Base-by-base conservation (phyloP, 2,113 vertebrate genomes). In the Cyprinodon variegatus region DNA sequence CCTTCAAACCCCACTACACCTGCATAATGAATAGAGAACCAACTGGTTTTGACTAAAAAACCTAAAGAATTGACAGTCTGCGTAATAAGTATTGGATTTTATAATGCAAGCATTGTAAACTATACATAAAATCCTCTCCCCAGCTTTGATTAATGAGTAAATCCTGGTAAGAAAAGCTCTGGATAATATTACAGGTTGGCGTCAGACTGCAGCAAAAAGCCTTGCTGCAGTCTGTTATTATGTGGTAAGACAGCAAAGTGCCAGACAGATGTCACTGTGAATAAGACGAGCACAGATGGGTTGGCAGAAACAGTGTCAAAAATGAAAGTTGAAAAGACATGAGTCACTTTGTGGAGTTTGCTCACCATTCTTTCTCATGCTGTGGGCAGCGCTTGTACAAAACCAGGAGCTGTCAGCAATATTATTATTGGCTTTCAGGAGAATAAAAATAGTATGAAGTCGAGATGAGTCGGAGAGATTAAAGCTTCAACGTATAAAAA, bases 251-350 rank as follows among this genome's bases (percentile, higher is more conserved):
- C 77, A 85, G 65, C 14, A 61, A 77, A 75, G 66, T 74, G 74
- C 73, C 83, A 88, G 86, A 84, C 86, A 84, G 81, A 89, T 84
- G 86, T 86, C 85, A 82, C 70, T 74, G 74, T 61, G 60, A 83
- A 70, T 77, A 85, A 88, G 83, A 86, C 74, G 22, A 40, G 39
- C 65, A 37, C 2, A 72, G 77, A 76, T 83, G 81, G 89, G 78
- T 40, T 36, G 62, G 73, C 17, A 82, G 67, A 87, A 78, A 76
- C 20, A 8, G 53, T 68, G 75, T 83, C 76, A 77, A 80, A 66
- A 86, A 77, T 74, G 82, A 76, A 81, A 43, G 81, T 77, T 67
- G 50, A 57, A 69, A 74, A 88, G 77, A 73, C 79, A 4, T 87
- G 86, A 90, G 61, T 91, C 90, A 91, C 63, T 59, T 59, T 80